These are phyloP conservation scores for Theonella swinhoei DNA, from an alignment of 37 sponge, comb jelly and placozoan species.

Conservation along the genomic window DNA sequence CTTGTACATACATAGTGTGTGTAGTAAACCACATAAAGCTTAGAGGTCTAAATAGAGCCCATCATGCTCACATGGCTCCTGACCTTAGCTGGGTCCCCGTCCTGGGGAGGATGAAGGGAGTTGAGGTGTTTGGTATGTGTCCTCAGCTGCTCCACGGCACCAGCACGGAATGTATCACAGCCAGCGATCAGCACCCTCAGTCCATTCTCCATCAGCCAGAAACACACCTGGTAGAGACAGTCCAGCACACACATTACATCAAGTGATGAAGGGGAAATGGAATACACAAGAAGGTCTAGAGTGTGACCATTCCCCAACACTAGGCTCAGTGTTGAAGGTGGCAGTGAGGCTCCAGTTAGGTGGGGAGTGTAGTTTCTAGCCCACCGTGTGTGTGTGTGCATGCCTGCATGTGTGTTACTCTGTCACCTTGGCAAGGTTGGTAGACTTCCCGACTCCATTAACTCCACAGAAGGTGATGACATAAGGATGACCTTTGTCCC, in stretches of 20 bases:
- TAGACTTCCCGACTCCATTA: constrained; percentile 97
- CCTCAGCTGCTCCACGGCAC: constrained; percentile 96
- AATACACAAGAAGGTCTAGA: too few species aligned
- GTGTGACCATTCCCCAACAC: too few species aligned
- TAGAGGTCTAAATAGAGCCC: too few species aligned
- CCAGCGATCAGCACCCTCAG: constrained; percentile 89
- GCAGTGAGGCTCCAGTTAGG: too few species aligned
- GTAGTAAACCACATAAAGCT: too few species aligned
- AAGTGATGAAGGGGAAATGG: neutral
- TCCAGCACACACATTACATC: neutral
- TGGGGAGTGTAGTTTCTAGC: too few species aligned
- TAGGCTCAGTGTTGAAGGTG: too few species aligned
- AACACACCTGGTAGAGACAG: constrained; percentile 54
- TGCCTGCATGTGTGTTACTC: too few species aligned
- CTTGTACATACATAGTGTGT: too few species aligned
- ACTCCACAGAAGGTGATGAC: constrained; percentile 98
- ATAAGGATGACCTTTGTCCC: constrained; percentile 61
- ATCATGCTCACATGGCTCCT: too few species aligned
- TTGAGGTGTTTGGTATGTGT: constrained; percentile 77
- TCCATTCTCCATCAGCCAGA: constrained; percentile 94
- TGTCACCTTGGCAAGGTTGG: constrained; percentile 94
- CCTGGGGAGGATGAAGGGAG: constrained; percentile 79
- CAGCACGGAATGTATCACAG: constrained; percentile 97
- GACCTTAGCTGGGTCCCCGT: constrained; percentile 39
- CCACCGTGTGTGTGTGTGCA: too few species aligned